A percentile compares a stretch with the other conserved stretches of the same genome.
These are phyloP conservation scores for Phallusia fumigata DNA, from an alignment of 23 tunicate species.

Conservation along the genomic window DNA sequence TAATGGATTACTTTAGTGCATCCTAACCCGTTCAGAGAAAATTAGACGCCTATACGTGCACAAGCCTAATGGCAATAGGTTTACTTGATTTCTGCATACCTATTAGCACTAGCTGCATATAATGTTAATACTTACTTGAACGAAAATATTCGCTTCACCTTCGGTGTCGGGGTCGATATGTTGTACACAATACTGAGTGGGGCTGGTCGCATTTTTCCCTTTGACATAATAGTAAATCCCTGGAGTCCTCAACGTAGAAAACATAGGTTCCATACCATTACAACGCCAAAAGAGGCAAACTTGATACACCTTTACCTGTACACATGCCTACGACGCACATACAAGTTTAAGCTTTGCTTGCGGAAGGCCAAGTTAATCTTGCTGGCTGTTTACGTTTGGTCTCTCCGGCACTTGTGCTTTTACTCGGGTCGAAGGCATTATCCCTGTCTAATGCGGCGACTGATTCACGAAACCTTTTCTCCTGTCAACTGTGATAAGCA, in stretches of 20 bases:
- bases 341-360: too few relatives aligned
- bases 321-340: too few relatives aligned
- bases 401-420: background rate
- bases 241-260: background rate
- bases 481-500: background rate
- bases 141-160: conserved; percentile 37
- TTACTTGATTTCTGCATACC: background rate
- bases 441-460: background rate
- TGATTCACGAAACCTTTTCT: conserved; percentile 3
- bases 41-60: too few relatives aligned
- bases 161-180: conserved; percentile 59
- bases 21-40: too few relatives aligned
- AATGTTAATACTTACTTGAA: conserved; percentile 45
- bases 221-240: conserved; percentile 22
- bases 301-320: background rate
- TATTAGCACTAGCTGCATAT: background rate
- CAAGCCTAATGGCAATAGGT: too few relatives aligned
- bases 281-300: background rate
- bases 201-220: conserved; percentile 33
- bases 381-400: too few relatives aligned
- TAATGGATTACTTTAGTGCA: too few relatives aligned
- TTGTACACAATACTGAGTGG: conserved; percentile 38
- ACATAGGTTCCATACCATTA: background rate
- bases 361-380: too few relatives aligned
- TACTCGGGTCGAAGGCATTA: background rate